Conservation (phyloP, 37 sponge, comb jelly and placozoan genomes). For the Geodia barretti region DNA sequence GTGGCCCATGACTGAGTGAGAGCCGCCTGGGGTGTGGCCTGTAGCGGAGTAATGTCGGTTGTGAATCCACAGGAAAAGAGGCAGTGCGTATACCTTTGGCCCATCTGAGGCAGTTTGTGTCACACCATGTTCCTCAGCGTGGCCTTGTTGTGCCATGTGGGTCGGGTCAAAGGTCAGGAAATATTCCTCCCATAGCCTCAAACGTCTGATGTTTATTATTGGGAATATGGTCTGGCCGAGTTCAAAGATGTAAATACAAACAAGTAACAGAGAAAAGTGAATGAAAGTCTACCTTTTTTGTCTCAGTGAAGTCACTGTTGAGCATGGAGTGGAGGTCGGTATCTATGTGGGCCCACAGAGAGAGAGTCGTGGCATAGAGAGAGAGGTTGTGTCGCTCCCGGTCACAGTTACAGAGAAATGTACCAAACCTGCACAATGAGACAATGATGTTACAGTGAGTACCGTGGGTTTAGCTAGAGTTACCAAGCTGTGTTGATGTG, state of each 20-base stretch:
- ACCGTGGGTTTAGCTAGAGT: neutral
- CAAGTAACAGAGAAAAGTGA: neutral
- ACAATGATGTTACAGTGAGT: neutral
- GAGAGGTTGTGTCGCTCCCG: constrained; percentile 60
- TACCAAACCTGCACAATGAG: constrained; percentile 78
- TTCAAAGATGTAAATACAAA: neutral
- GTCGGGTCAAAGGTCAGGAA: constrained; percentile 88
- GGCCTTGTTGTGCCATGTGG: neutral
- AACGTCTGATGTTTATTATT: constrained; percentile 66
- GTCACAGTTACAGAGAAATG: constrained; percentile 78
- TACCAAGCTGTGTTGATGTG: constrained; percentile 91
- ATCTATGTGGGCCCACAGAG: constrained; percentile 73
- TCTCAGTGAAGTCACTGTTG: constrained; percentile 42
- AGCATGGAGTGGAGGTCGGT: constrained; percentile 48
- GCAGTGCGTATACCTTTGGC: neutral
- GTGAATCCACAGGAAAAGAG: neutral
- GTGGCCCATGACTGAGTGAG: constrained; percentile 17
- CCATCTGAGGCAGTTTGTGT: neutral
- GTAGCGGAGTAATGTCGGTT: neutral
- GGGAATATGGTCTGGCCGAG: constrained; percentile 43
- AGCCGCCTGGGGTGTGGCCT: neutral
- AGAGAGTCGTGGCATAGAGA: constrained; percentile 52
- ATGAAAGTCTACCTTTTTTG: constrained; percentile 39
- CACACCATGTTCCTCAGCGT: neutral
- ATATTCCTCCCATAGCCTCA: constrained; percentile 94